Evolutionary conservation across 1,140 invertebrate species (phyloP), one percentile per base, ranked within the genome.

Genomic region (Cyrtorhinus lividipennis): DNA sequence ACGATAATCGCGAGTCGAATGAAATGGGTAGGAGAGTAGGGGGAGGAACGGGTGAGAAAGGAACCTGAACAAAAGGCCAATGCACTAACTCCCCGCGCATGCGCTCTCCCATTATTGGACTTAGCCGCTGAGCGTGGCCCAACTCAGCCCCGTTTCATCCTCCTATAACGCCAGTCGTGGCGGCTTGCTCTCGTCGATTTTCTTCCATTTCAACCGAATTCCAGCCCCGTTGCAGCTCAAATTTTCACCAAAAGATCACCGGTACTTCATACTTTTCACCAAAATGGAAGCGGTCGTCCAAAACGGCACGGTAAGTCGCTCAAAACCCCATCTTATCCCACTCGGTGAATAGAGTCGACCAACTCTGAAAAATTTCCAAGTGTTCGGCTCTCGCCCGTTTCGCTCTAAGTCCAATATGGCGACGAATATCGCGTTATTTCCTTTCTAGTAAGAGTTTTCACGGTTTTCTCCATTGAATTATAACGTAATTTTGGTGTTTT

Each of bases 321-420:
- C 8, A 53, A 53, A 53, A 5, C 30, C 15, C 48, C 5, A 53
- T 20, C 10, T 22, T 12, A 13, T 15, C 20, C 38, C n/a, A n/a
- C n/a, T 44, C 8, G n/a, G 38, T 44, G n/a, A 8, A n/a, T 44
- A 10, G 8, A 44, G 8, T 22, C 20, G 10, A 5, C 8, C 8
- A 22, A 8, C 12, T 20, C 20, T 20, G 48, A 53, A 53, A 53
- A 10, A 13, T 15, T 53, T 53, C 48, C 20, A 53, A 53, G 48
- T 53, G 48, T 53, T 20, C 10, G 20, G 8, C 20, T 15, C 48
- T 53, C 18, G 8, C 48, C 48, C 10, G 5, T 38, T 53, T 53
- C 48, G 48, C 20, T 53, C 48, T 53, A 53, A 53, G 48, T 53
- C 20, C 48, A 53, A 53, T 53, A 53, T 53, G 48, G 48, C 48